Evolutionary conservation across 2,888 invertebrate species (phyloP).

Genomic region (Gastrophysa polygoni): DNA sequence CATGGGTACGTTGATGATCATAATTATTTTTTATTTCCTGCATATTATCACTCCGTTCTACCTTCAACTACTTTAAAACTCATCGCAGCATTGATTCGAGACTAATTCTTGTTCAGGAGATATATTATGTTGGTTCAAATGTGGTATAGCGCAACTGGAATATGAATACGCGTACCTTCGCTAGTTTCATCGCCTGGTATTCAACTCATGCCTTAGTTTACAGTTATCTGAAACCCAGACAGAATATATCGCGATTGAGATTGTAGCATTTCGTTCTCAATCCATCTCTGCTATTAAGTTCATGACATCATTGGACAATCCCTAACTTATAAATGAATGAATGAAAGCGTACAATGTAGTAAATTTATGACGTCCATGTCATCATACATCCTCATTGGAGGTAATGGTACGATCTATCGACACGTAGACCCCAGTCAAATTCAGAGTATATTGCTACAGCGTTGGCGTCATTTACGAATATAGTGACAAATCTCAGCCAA

Average conservation of each 20-base stretch:
- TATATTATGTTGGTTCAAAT: too few species aligned
- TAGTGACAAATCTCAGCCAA: too few species aligned
- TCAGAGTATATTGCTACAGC: conserved; percentile 11
- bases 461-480: conserved; percentile 17
- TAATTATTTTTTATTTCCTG: too few species aligned
- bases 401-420: conserved; percentile 2
- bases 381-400: conserved; percentile 17
- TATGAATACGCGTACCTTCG: too few species aligned
- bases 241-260: not conserved
- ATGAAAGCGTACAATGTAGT: conserved; percentile 36
- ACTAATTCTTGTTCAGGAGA: too few species aligned
- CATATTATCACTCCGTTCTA: too few species aligned
- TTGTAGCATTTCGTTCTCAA: conserved; percentile 2
- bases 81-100: too few species aligned
- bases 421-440: conserved; percentile 7
- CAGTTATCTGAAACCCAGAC: not conserved
- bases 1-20: too few species aligned
- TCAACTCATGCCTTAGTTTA: not conserved
- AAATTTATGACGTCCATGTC: conserved; percentile 31
- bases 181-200: too few species aligned
- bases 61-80: too few species aligned
- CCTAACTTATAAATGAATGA: conserved; percentile 36
- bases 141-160: too few species aligned
- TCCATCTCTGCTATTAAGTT: conserved; percentile 31
- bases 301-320: conserved; percentile 39